Evolutionary conservation across 2,797 vertebrate genomes (phyloP).

Genomic region (Crenichthys baileyi): DNA sequence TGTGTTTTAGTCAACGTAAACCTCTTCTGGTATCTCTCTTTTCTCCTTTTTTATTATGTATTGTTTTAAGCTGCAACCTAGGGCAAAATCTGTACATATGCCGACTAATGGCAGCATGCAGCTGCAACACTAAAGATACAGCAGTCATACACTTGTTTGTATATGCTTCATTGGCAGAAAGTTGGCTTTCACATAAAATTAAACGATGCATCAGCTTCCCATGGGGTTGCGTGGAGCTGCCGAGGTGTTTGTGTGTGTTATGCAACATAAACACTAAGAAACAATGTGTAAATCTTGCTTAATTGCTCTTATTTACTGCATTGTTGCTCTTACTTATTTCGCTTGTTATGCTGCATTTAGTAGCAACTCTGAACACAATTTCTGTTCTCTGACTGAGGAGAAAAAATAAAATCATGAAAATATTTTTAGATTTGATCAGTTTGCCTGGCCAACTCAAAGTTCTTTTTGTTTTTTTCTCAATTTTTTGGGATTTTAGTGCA

Average conservation of each 20-base stretch:
- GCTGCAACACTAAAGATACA: background rate
- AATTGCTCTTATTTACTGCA: constrained; percentile 2
- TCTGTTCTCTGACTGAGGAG: background rate
- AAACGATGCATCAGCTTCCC: background rate
- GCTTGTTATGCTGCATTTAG: background rate
- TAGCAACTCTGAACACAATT: background rate
- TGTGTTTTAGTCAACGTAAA: background rate
- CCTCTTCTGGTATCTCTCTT: background rate
- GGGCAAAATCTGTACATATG: background rate
- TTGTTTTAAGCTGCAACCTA: background rate
- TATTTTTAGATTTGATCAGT: background rate
- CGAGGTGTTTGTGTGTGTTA: background rate
- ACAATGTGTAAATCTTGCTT: background rate
- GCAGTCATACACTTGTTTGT: background rate
- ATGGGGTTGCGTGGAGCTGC: background rate
- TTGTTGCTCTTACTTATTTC: background rate
- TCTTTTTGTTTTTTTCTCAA: background rate
- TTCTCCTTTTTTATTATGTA: background rate
- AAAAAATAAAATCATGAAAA: too few species aligned
- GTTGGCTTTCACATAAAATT: constrained; percentile 1
- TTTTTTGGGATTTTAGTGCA: background rate
- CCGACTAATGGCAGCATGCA: background rate
- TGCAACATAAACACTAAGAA: background rate
- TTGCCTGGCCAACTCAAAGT: background rate
- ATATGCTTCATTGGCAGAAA: background rate